These are phyloP conservation scores for Sparus aurata DNA, from an alignment of 2,797 vertebrate species.

Conservation along the genomic window DNA sequence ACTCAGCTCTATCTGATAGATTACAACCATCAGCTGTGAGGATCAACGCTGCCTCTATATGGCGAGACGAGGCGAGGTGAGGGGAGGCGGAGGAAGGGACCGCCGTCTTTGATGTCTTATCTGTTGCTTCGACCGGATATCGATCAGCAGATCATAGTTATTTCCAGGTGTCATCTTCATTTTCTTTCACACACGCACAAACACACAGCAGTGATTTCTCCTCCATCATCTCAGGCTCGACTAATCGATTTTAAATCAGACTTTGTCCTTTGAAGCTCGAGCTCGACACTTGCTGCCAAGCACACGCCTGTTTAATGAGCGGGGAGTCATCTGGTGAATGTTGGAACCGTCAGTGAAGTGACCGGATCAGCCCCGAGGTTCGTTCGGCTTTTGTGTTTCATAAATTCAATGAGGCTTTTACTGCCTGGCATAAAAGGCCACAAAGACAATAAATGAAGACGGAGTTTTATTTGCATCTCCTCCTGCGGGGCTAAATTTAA, in stretches of 20 bases:
- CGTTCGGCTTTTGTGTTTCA: constrained; percentile 52
- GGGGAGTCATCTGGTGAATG: neutral
- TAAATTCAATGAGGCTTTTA: constrained; percentile 68
- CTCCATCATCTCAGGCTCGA: neutral
- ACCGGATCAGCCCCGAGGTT: constrained; percentile 5
- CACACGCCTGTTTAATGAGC: neutral
- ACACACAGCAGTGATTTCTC: neutral
- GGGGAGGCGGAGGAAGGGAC: constrained; percentile 12
- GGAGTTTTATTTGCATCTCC: constrained; percentile 75
- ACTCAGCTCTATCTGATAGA: constrained; percentile 38
- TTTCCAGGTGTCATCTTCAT: constrained; percentile 37
- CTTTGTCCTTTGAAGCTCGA: neutral
- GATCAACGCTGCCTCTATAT: constrained; percentile 7
- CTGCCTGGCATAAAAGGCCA: constrained; percentile 64
- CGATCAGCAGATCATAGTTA: constrained; percentile 26
- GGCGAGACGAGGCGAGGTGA: neutral
- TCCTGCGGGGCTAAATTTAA: constrained; percentile 86
- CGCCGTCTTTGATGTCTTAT: constrained; percentile 47
- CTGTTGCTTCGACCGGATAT: constrained; percentile 20
- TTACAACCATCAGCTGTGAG: constrained; percentile 36
- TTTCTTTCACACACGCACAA: neutral
- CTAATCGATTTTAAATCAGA: constrained; percentile 28
- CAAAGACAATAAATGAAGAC: constrained; percentile 79
- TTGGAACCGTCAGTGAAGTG: neutral
- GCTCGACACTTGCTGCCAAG: neutral